These are phyloP conservation scores for Climacteris rufus DNA, from an alignment of 2,113 vertebrate species.

Conservation along the genomic window DNA sequence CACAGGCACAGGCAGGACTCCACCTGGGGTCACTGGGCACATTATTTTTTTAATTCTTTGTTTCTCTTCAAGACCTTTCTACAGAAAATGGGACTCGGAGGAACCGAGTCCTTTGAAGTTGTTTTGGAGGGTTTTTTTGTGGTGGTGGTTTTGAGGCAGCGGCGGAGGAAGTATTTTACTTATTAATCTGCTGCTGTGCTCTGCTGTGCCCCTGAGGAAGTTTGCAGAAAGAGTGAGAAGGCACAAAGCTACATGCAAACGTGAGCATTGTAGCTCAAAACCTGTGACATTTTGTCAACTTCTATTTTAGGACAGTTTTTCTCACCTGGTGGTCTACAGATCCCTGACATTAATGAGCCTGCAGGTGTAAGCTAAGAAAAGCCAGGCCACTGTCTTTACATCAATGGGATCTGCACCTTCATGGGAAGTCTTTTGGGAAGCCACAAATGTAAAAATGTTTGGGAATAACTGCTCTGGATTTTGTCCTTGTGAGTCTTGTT, in stretches of 20 bases:
- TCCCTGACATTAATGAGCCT: neutral
- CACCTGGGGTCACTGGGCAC: neutral
- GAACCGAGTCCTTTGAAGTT: neutral
- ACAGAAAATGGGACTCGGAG: neutral
- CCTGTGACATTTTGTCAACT: neutral
- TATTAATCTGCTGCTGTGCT: neutral
- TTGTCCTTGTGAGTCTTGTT: neutral
- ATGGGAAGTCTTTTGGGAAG: neutral
- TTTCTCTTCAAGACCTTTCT: neutral
- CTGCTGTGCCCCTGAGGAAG: neutral
- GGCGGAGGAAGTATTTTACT: neutral
- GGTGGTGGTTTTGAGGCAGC: neutral
- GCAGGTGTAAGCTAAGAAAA: neutral
- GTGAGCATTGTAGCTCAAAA: accelerated
- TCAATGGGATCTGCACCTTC: neutral
- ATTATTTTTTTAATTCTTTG: neutral
- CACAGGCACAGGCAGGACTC: neutral
- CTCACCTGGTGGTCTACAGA: neutral
- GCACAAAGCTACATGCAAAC: neutral
- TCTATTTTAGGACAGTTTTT: neutral
- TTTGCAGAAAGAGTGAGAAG: neutral
- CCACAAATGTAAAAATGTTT: neutral
- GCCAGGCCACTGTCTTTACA: neutral
- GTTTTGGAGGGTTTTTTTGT: neutral
- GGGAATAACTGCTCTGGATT: neutral